Conservation (phyloP, 2,113 vertebrate genomes). For the Crotalus helleri region DNA sequence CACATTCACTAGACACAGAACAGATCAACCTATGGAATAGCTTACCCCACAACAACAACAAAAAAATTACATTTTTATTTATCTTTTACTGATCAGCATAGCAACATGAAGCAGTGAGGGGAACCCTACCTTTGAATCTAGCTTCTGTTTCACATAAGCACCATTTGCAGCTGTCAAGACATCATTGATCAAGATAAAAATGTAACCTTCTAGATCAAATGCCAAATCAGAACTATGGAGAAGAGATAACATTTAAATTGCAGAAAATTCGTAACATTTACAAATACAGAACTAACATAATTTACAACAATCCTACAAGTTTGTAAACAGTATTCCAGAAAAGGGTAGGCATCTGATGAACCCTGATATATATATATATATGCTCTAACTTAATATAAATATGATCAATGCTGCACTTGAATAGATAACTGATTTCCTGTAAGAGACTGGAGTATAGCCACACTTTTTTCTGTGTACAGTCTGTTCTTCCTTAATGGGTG, state of each 20-base stretch:
- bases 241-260: background rate
- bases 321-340: background rate
- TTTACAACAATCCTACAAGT: background rate
- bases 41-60: background rate
- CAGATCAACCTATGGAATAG: background rate
- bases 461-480: background rate
- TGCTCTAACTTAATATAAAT: background rate
- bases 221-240: constrained; percentile 82
- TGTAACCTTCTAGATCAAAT: constrained; percentile 91
- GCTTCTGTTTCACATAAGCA: constrained; percentile 92
- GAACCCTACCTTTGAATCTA: constrained; percentile 87
- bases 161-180: constrained; percentile 90
- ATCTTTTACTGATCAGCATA: background rate
- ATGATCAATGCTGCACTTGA: background rate
- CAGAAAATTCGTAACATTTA: background rate
- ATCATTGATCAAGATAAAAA: constrained; percentile 90
- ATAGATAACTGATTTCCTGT: background rate
- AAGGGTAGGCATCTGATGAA: background rate
- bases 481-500: background rate
- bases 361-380: too few relatives aligned
- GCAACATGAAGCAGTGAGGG: background rate
- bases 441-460: background rate
- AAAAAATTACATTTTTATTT: background rate
- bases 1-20: background rate
- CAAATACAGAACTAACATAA: background rate